Evolutionary conservation across 2,888 invertebrate genomes (phyloP).

Genomic region (Nymphalis polychloros): DNA sequence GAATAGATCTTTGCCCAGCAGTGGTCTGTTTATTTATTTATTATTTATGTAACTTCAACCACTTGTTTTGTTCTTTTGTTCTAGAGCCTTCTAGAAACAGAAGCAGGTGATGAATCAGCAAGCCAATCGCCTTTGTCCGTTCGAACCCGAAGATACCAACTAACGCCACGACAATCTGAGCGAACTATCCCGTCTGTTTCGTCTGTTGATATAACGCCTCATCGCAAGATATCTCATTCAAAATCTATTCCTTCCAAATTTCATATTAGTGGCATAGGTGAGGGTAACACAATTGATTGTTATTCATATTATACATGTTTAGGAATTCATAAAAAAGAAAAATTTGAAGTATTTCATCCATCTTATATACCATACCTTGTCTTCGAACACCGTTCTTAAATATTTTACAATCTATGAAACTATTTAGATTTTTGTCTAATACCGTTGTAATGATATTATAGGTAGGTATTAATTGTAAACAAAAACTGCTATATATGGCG

Average conservation of each 20-base stretch:
- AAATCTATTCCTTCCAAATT: slow-evolving; percentile 78
- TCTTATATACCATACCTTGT: no score
- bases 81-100: slow-evolving; percentile 92
- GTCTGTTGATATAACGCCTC: slow-evolving; percentile 88
- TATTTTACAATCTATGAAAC: no score
- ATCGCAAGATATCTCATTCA: slow-evolving; percentile 76
- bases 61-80: background rate
- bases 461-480: no score
- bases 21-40: no score
- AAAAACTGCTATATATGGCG: no score
- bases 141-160: slow-evolving; percentile 87
- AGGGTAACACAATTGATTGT: slow-evolving; percentile 36
- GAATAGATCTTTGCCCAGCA: no score
- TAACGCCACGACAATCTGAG: slow-evolving; percentile 93
- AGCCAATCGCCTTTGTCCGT: slow-evolving; percentile 91
- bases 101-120: slow-evolving; percentile 87
- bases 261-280: slow-evolving; percentile 88
- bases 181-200: slow-evolving; percentile 84
- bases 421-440: no score
- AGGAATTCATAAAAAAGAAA: background rate
- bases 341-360: background rate
- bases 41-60: no score
- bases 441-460: no score
- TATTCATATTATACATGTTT: background rate
- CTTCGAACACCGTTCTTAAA: no score